These are phyloP conservation scores for Malurus elegans DNA, from an alignment of 2,113 vertebrate genomes.

Conservation along the genomic window DNA sequence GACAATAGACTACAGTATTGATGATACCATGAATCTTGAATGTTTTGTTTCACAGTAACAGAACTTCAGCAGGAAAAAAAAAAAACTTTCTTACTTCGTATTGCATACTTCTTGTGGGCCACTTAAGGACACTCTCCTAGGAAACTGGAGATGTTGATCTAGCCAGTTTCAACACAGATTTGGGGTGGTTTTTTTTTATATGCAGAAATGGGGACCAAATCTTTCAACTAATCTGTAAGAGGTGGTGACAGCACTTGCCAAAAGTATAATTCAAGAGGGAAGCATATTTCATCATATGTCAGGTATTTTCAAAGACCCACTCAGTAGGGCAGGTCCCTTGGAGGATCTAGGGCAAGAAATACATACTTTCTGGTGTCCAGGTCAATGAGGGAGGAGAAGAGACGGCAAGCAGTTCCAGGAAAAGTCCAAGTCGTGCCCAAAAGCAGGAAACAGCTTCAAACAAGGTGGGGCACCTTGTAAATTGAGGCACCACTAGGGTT, in stretches of 20 bases:
- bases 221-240: not conserved
- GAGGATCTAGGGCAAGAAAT: not conserved
- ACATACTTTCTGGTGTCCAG: not conserved
- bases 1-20: not conserved
- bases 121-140: not conserved
- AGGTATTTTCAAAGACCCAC: not conserved
- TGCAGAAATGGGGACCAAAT: not conserved
- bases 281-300: not conserved
- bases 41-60: not conserved
- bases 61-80: not conserved
- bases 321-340: not conserved
- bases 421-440: not conserved
- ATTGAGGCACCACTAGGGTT: not conserved
- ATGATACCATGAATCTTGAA: not conserved
- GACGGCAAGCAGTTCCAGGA: not conserved
- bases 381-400: not conserved
- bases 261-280: not conserved
- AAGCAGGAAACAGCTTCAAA: not conserved
- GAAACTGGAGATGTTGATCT: not conserved
- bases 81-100: not conserved
- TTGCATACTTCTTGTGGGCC: fast-evolving
- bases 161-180: not conserved
- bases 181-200: not conserved
- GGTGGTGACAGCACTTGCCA: not conserved
- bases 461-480: not conserved